phyloP scores from a whole-genome alignment of 2,113 vertebrate species.

The Pelmatolapia mariae region DNA sequence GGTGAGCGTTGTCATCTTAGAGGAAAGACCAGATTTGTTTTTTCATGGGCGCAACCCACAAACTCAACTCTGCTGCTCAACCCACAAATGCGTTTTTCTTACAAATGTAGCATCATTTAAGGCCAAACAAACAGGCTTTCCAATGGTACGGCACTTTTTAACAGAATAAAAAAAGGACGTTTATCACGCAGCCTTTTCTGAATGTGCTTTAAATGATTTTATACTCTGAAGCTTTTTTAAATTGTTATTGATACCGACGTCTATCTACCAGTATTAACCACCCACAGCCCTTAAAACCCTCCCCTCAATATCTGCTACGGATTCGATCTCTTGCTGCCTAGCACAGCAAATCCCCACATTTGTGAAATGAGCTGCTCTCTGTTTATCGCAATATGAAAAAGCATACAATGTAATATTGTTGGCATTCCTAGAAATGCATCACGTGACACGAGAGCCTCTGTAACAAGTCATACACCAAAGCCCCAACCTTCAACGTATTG shows the following conservation, averaged over 20 bases:
- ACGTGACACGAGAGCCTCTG: not conserved
- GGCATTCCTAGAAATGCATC: not conserved
- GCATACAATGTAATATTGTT: not conserved
- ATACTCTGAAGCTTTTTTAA: not conserved
- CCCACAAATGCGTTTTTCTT: not conserved
- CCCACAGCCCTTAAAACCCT: not conserved
- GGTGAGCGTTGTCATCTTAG: not conserved
- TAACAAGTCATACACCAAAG: not conserved
- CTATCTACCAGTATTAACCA: not conserved
- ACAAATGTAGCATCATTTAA: rapidly evolving
- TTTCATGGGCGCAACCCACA: not conserved
- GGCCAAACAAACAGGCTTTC: not conserved
- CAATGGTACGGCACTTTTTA: not conserved
- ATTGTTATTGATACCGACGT: not conserved
- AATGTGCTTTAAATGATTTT: not conserved
- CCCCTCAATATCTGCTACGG: not conserved
- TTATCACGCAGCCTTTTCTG: not conserved
- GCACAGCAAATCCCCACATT: not conserved
- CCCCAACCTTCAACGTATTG: not conserved
- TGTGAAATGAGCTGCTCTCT: not conserved
- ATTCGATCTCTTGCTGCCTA: not conserved
- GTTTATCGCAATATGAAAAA: not conserved
- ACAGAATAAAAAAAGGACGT: not conserved
- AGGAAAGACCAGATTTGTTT: not conserved
- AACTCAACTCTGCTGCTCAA: not conserved